Base-by-base conservation (phyloP, 1,140 invertebrate species). In the Philotrypesis tridentata region DNA sequence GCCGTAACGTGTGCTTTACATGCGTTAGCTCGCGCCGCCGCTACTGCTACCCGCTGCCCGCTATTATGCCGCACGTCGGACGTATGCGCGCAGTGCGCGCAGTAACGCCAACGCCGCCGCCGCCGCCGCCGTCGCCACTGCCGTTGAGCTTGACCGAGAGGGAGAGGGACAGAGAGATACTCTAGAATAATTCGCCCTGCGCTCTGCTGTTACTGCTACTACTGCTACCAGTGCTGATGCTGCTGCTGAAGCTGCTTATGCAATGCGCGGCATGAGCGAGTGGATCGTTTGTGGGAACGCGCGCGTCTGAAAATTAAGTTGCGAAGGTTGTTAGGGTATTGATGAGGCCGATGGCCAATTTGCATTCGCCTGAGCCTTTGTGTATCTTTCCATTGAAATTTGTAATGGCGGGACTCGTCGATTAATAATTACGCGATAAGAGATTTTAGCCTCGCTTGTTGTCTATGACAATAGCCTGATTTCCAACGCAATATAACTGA, bases 1-100 rank as follows among this genome's bases (percentile, higher is more conserved):
- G 71, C 43, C 48, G 84, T 83, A 85, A 84, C 84, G 82, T 85
- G 85, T 75, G 83, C 65, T 79, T 84, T 85, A 85, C 84, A 80
- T 83, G 85, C 77, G 77, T 85, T 82, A 79, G 48, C 48, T 86
- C 82, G 80, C 82, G 83, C 83, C 77, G 43, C 60, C 25, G 68
- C 29, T 12, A 3, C 79, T 21, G 17, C 9, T 37, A 37, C 9
- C 40, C 11, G 12, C 37, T 40, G 37, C n/a, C 37, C 12, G 43
- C 43, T 17, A 14, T 4, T 48, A 7, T n/a, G 21, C 17, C 7
- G 21, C 17, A 55, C 21, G 48, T 55, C 48, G 48, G 21, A 21
- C 48, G 48, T 55, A n/a, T n/a, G 37, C 67, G 70, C 72, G 81
- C 72, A 73, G 14, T 63, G 21, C n/a, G n/a, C n/a, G n/a, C n/a